phyloP scores from a whole-genome alignment of 2,113 vertebrate species.

The Chloropsis cyanopogon region DNA sequence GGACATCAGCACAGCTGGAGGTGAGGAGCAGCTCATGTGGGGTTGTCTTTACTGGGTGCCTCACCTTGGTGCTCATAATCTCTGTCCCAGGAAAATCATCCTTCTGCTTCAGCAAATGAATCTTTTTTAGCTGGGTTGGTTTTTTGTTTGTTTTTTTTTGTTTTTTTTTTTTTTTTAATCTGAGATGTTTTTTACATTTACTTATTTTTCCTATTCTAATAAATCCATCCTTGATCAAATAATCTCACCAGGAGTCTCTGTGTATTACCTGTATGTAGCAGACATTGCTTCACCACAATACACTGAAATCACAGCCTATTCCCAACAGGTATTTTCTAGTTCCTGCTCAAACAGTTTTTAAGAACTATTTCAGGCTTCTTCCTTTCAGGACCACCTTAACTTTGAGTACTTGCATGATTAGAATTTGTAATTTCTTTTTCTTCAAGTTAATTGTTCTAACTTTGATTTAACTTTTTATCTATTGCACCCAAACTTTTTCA shows the following conservation, averaged over 20 bases:
- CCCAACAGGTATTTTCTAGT: not conserved
- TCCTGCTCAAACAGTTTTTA: not conserved
- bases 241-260: not conserved
- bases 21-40: fast-evolving
- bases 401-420: not conserved
- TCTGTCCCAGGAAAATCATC: not conserved
- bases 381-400: not conserved
- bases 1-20: not conserved
- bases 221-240: not conserved
- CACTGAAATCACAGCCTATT: not conserved
- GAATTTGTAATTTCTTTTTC: not conserved
- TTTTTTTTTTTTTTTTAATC: not conserved
- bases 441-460: not conserved
- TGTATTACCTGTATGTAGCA: not conserved
- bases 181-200: not conserved
- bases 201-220: not conserved
- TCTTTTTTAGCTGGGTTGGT: not conserved
- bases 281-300: not conserved
- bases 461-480: not conserved
- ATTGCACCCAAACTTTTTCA: not conserved
- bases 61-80: fast-evolving
- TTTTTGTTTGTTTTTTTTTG: no score
- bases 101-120: not conserved
- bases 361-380: not conserved
- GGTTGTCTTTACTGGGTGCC: not conserved